Evolutionary conservation across 2,797 vertebrate species (phyloP).

Genomic region (Scyliorhinus canicula): DNA sequence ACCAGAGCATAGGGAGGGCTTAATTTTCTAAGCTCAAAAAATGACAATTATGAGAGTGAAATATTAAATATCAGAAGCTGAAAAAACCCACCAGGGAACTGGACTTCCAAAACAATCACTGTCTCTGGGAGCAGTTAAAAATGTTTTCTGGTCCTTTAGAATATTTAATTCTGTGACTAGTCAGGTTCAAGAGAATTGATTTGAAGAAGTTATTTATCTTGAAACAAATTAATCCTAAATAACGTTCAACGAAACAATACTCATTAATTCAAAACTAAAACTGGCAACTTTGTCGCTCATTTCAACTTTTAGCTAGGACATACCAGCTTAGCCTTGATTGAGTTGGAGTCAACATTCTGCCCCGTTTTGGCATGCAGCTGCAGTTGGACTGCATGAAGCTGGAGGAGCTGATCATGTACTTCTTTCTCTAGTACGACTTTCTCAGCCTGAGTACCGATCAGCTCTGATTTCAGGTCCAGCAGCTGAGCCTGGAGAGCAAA

Average conservation of each 20-base stretch:
- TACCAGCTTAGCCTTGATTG: slow-evolving; percentile 90
- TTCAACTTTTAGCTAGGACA: slow-evolving; percentile 46
- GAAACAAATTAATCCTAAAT: background rate
- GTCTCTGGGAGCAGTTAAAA: background rate
- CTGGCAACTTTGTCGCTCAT: background rate
- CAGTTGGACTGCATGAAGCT: slow-evolving; percentile 86
- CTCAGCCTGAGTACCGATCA: slow-evolving; percentile 85
- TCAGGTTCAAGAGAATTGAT: background rate
- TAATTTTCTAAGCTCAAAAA: background rate
- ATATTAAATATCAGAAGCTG: background rate
- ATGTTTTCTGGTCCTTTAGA: background rate
- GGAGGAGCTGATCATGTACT: slow-evolving; percentile 88
- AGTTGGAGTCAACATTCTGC: slow-evolving; percentile 75
- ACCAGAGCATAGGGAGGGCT: background rate
- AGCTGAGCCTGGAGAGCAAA: slow-evolving; percentile 75
- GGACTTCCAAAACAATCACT: background rate
- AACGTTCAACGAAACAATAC: slow-evolving; percentile 43
- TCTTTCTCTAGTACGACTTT: slow-evolving; percentile 78
- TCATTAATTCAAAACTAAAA: slow-evolving; percentile 27
- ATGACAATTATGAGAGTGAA: background rate
- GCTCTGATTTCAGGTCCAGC: slow-evolving; percentile 87
- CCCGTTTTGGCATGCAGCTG: slow-evolving; percentile 85
- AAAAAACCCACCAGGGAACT: background rate
- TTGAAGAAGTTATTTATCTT: background rate
- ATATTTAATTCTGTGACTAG: background rate